A percentile compares a stretch with the other conserved stretches of the same genome.
These are phyloP conservation scores for Teleogryllus oceanicus DNA, from an alignment of 2,888 invertebrate genomes.

Conservation along the genomic window DNA sequence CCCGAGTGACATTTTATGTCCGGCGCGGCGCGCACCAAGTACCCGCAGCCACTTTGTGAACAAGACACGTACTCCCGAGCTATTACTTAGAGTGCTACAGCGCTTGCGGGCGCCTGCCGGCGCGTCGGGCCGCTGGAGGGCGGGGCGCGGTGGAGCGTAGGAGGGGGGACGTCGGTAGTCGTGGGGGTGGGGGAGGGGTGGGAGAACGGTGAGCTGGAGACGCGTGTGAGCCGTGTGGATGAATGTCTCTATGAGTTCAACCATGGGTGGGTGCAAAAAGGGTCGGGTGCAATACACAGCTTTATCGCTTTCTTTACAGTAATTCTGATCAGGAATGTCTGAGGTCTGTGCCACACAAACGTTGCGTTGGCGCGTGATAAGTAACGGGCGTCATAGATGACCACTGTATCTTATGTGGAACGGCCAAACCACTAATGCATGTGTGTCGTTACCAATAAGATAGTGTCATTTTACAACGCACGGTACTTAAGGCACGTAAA, in stretches of 20 bases:
- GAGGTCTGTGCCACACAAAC: too few species aligned
- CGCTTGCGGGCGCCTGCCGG: not conserved
- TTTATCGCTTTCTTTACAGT: too few species aligned
- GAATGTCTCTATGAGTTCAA: not conserved
- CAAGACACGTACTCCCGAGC: slow-evolving; percentile 8
- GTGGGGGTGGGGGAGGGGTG: not conserved
- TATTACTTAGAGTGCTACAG: slow-evolving; percentile 18
- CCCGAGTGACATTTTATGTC: slow-evolving; percentile 9
- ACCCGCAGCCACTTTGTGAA: slow-evolving; percentile 18
- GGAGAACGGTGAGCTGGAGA: not conserved
- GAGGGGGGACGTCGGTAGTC: not conserved
- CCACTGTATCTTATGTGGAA: too few species aligned
- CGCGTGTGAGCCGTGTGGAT: not conserved
- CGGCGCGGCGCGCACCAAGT: not conserved
- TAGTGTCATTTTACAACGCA: too few species aligned
- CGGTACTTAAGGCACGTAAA: too few species aligned
- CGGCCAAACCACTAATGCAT: too few species aligned
- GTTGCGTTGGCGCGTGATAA: too few species aligned
- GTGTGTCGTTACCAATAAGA: too few species aligned
- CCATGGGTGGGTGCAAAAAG: too few species aligned
- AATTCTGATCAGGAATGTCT: too few species aligned
- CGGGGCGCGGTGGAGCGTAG: not conserved
- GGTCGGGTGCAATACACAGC: too few species aligned
- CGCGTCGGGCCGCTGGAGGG: not conserved
- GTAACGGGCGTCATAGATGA: too few species aligned